A percentile compares a stretch with the other conserved stretches of the same genome.
These are phyloP conservation scores for Lucinisca nassula DNA, from an alignment of 2,888 invertebrate genomes.

Conservation along the genomic window DNA sequence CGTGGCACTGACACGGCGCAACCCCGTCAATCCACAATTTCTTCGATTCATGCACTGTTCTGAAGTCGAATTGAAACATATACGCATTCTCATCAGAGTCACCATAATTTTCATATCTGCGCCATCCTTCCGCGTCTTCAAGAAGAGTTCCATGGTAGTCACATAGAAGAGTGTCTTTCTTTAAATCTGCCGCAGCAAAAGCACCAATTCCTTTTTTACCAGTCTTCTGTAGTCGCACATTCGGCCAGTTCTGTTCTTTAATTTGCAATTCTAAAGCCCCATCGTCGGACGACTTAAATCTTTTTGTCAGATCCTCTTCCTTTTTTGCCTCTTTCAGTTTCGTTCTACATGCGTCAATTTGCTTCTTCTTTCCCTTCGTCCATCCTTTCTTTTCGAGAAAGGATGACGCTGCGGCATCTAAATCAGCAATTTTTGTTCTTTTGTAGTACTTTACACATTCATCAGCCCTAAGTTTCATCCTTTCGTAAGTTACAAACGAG, in stretches of 20 bases:
- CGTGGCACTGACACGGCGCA: constrained; percentile 11
- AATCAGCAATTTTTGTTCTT: not conserved
- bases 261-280: not conserved
- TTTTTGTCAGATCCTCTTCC: not conserved
- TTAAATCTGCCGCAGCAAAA: not conserved
- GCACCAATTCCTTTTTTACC: not conserved
- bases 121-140: not conserved
- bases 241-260: not conserved
- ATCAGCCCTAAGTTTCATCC: not conserved
- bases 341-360: not conserved
- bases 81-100: not conserved
- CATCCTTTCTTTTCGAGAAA: not conserved
- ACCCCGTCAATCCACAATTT: constrained; percentile 3
- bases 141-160: constrained; percentile 16
- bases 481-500: not conserved
- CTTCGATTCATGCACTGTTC: not conserved
- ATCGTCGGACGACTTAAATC: not conserved
- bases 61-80: constrained; percentile 3
- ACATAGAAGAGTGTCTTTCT: not conserved
- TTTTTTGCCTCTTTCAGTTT: not conserved
- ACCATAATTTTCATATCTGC: constrained; percentile 4
- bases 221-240: not conserved
- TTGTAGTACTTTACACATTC: not conserved
- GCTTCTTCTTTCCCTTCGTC: not conserved
- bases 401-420: not conserved